Conservation (phyloP, 2,888 invertebrate species). For the Catocala sponsa region DNA sequence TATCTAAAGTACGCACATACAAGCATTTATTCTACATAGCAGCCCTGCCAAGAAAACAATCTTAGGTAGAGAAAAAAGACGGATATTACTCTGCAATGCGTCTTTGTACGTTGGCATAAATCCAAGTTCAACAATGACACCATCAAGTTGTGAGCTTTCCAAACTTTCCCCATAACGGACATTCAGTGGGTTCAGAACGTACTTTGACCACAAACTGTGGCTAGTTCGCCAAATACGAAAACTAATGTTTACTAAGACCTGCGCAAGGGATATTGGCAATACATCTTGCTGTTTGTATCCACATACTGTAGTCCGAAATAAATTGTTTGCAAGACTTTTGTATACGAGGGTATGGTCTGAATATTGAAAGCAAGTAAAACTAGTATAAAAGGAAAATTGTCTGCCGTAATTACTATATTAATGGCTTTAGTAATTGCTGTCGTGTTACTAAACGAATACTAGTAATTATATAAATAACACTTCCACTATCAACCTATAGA, state of each 20-base stretch:
- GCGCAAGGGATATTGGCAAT: slow-evolving; percentile 19
- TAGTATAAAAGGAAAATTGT: background rate
- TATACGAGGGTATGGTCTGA: background rate
- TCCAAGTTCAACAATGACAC: slow-evolving; percentile 75
- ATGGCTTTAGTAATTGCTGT: background rate
- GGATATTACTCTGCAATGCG: slow-evolving; percentile 70
- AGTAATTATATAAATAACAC: background rate
- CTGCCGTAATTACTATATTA: slow-evolving; percentile 3
- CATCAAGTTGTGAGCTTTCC: slow-evolving; percentile 66
- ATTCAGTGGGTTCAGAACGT: slow-evolving; percentile 45
- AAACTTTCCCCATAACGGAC: slow-evolving; percentile 64
- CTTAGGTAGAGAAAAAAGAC: slow-evolving; percentile 35
- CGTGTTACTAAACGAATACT: background rate
- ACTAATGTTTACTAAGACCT: slow-evolving; percentile 35
- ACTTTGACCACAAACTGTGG: slow-evolving; percentile 47
- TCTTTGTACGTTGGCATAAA: slow-evolving; percentile 73
- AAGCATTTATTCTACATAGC: background rate
- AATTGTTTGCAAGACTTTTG: background rate
- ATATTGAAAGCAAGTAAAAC: background rate
- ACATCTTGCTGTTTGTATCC: background rate
- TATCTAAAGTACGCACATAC: background rate
- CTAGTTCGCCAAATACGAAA: slow-evolving; percentile 33
- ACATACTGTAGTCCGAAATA: background rate
- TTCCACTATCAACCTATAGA: background rate
- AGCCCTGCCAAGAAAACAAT: slow-evolving; percentile 20